Base-by-base conservation (phyloP, 1,140 invertebrate species). In the Tenebrio molitor region DNA sequence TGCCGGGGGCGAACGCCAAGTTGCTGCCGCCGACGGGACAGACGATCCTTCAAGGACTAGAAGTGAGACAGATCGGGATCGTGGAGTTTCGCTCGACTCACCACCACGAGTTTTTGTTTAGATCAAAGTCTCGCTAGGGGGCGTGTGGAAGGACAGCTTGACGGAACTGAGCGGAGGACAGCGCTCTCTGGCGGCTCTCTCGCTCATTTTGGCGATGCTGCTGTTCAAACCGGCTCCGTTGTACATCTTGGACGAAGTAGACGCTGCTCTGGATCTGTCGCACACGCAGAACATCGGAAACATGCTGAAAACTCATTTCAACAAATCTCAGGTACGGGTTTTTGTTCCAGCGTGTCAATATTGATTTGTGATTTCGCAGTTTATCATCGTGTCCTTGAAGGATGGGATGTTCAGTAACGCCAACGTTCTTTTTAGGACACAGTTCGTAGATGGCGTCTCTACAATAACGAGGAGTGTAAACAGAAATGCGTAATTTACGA, bases 401-500 rank as follows among this genome's bases (percentile, higher is more conserved):
- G 97, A 99, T 85, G 98, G 98, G 19, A 99, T 99, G 95, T 99
- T 99, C 84, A 97, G 96, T 83, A 99, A 99, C 86, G 98, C 98
- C 0, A 99, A 99, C 86, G 97, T 99, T 19, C 83, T 99, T 14
- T 99, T 97, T 85, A 92, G 93, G 64, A 99, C 98, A 0, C 91
- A 91, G 78, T 99, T 99, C 84, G 90, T 96, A 16, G 96, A 99
- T 85, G 98, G 98, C 34, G 94, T 96, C 85, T 99, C 98, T 0
- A 90, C 91, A 4, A 92, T 99, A 12, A 88, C 88, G 19, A 88
- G 96, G 72, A 91, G 88, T 8, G 88, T 86, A 0, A 84, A 81
- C 36, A 69, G 71, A 69, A 66, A 23, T 63, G 33, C 34, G 46
- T 21, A 10, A 2, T 53, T 29, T 53, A 46, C 12, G n/a, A n/a